A percentile compares a stretch with the other conserved stretches of the same genome.
phyloP scores from a whole-genome alignment of 2,797 vertebrate genomes.

The Anisognathus igniventris region DNA sequence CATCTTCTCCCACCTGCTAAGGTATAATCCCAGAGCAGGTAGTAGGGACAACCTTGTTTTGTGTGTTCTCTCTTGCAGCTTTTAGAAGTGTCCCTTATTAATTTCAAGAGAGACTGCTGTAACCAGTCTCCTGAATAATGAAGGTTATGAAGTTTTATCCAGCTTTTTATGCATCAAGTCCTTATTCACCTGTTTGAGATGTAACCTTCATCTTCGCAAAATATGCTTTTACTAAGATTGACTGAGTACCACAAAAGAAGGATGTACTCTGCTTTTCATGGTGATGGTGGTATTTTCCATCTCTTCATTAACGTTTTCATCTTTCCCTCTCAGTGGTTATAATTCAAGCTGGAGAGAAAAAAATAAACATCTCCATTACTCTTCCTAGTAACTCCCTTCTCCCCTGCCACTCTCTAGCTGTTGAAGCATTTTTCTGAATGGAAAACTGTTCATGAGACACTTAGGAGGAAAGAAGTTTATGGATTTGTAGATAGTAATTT shows the following conservation, averaged over 20 bases:
- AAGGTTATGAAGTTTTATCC: not conserved
- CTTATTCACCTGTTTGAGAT: not conserved
- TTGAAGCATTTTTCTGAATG: not conserved
- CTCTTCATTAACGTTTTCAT: not conserved
- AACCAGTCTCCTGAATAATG: not conserved
- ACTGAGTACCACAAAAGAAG: not conserved
- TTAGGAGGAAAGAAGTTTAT: not conserved
- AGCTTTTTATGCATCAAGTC: not conserved
- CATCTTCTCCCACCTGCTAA: not conserved
- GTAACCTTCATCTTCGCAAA: not conserved
- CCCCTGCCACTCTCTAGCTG: accelerated
- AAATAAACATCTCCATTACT: not conserved
- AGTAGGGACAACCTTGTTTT: not conserved
- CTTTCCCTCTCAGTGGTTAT: not conserved
- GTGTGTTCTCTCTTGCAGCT: not conserved
- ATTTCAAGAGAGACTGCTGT: not conserved
- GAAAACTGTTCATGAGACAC: not conserved
- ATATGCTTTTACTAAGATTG: not conserved
- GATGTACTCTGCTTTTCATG: not conserved
- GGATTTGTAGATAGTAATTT: not conserved
- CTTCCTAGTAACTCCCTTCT: not conserved
- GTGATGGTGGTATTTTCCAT: not conserved
- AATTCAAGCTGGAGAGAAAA: not conserved
- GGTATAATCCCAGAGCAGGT: not conserved
- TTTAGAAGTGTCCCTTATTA: not conserved